These are phyloP conservation scores for Lonchura striata DNA, from an alignment of 2,113 vertebrate species.

Conservation along the genomic window DNA sequence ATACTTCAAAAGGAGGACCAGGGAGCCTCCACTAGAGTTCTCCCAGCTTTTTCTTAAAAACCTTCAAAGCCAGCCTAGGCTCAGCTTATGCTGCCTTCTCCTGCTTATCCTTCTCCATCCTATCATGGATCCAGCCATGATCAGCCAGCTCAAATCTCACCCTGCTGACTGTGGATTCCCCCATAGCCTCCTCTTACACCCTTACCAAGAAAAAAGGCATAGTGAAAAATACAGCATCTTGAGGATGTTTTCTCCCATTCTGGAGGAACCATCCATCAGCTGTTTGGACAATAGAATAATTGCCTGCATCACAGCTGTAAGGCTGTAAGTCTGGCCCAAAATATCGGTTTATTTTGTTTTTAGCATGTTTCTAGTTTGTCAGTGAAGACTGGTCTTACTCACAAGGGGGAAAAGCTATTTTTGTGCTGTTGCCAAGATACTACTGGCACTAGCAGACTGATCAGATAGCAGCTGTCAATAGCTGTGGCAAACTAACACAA, in stretches of 20 bases:
- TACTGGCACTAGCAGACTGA: conserved; percentile 72
- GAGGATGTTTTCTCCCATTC: not conserved
- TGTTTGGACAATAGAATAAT: not conserved
- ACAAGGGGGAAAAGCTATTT: conserved; percentile 75
- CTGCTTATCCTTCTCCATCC: too few relatives aligned
- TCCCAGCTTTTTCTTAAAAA: not conserved
- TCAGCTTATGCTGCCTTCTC: not conserved
- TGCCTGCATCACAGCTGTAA: not conserved
- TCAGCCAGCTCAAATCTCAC: not conserved
- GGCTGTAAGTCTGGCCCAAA: conserved; percentile 6
- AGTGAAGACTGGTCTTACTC: conserved; percentile 73
- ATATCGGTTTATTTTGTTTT: conserved; percentile 73
- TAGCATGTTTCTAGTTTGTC: conserved; percentile 73
- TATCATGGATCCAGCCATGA: not conserved
- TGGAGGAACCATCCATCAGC: not conserved
- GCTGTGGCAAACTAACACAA: conserved; percentile 67
- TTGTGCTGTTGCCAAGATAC: conserved; percentile 79
- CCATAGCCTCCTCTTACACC: not conserved
- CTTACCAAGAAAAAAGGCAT: not conserved
- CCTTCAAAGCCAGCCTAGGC: not conserved
- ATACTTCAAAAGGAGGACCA: accelerated
- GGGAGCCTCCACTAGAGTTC: not conserved
- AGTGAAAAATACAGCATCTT: not conserved
- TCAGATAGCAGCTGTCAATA: conserved; percentile 77
- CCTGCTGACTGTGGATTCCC: not conserved